Evolutionary conservation across 2,113 vertebrate genomes (phyloP).

Genomic region (Circaetus cinerascens): DNA sequence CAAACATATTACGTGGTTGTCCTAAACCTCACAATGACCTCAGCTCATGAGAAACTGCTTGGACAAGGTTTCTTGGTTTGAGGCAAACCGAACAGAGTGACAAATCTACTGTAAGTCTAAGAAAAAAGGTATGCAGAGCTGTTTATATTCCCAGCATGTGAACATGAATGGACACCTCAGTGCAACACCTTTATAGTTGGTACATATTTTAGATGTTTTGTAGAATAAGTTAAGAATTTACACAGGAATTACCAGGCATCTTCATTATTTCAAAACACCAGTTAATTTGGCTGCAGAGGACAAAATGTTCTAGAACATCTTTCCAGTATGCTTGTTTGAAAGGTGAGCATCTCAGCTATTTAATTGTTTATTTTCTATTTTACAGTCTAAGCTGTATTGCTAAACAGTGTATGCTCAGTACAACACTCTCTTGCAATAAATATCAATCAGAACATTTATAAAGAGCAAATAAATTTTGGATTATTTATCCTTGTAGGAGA

Average conservation of each 20-base stretch:
- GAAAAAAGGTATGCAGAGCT: background rate
- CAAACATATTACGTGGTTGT: slow-evolving; percentile 23
- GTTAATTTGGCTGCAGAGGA: background rate
- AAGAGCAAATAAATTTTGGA: background rate
- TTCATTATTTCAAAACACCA: background rate
- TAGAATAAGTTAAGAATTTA: slow-evolving; percentile 16
- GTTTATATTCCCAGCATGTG: slow-evolving; percentile 30
- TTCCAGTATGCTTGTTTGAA: background rate
- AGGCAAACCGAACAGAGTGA: slow-evolving; percentile 41
- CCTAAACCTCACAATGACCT: slow-evolving; percentile 54
- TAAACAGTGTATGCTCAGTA: background rate
- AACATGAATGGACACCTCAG: slow-evolving; percentile 26
- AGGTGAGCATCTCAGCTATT: background rate
- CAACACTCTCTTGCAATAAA: background rate
- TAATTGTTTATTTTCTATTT: background rate
- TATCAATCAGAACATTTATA: background rate
- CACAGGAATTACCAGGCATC: background rate
- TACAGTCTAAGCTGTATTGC: background rate
- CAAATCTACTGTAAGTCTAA: slow-evolving; percentile 7
- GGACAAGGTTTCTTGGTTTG: slow-evolving; percentile 47
- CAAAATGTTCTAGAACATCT: background rate
- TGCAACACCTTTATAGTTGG: background rate
- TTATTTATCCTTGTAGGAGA: background rate
- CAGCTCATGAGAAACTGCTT: slow-evolving; percentile 59
- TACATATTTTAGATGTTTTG: background rate